Evolutionary conservation across 1,140 invertebrate species (phyloP), one percentile per base, ranked within the genome.

Genomic region (Tribolium castaneum): DNA sequence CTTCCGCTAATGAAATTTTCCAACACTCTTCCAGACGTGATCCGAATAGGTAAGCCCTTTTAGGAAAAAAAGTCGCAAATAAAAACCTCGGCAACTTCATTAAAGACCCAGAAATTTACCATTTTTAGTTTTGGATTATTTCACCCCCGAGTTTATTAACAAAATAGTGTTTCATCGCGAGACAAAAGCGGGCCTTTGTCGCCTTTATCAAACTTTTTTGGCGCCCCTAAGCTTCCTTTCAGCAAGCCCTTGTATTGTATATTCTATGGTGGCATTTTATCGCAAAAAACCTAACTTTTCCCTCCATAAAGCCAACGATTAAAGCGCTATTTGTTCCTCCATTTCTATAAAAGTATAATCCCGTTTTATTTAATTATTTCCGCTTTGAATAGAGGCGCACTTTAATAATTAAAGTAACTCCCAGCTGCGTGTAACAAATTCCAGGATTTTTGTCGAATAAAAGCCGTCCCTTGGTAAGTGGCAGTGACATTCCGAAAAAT

Each of bases 11-110:
- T 77, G 30, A 70, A 76, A 49, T 74, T 74, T 0, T 66, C 78
- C 16, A 78, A 52, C 77, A 54, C 70, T 3, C 76, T 82, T 10
- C 82, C 82, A 19, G 82, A 82, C 49, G 77, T 78, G 10, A 82
- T 82, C 16, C 76, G 80, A 74, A 84, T 84, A 77, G 84, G 84
- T 84, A 75, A 82, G 80, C 12, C 35, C n/a, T 76, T 62, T 76
- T 34, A 56, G 22, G 13, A 62, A 75, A 59, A 50, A 73, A 45
- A 4, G 7, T 45, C n/a, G 39, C 39, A 45, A 30, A 30, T 2
- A 30, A 45, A 45, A 45, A 45, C 39, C 39, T 1, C 7, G 39
- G 39, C 5, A 45, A 30, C 25, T 30, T 45, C 7, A 45, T 45
- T 45, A 45, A 45, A 45, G 9, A 45, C 25, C 22, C 25, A 30